Evolutionary conservation across 35 echinoderm and acorn worm species (phyloP).

Genomic region (Lytechinus pictus): DNA sequence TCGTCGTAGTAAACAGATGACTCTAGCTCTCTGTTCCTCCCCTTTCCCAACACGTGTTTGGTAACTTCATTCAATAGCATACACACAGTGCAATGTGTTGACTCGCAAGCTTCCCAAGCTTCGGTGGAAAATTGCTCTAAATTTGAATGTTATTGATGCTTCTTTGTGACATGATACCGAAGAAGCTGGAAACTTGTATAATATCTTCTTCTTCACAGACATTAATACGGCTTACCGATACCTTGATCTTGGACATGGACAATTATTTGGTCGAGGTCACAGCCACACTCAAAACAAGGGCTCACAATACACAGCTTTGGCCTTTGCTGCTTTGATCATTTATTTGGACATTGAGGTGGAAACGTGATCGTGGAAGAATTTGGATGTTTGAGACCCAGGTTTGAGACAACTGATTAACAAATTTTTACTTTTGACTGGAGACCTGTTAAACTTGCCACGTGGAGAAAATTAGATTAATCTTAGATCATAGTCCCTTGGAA

Average conservation of each 20-base stretch:
- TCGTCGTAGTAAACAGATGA: neutral
- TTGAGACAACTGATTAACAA: neutral
- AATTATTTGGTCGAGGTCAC: neutral
- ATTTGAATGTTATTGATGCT: neutral
- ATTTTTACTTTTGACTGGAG: neutral
- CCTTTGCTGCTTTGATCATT: neutral
- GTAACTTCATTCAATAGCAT: neutral
- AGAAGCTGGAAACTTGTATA: neutral
- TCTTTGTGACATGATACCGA: neutral
- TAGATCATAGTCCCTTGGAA: neutral
- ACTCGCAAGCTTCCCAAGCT: neutral
- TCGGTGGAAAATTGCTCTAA: neutral
- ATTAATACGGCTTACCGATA: neutral
- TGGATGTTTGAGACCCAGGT: too few species aligned
- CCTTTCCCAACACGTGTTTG: neutral
- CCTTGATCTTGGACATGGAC: neutral
- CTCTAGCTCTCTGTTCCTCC: neutral
- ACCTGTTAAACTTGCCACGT: neutral
- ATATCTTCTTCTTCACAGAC: neutral
- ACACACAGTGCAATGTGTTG: neutral
- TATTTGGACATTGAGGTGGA: neutral
- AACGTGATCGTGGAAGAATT: neutral
- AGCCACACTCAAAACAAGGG: too few species aligned
- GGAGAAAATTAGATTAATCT: neutral
- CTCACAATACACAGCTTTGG: neutral